phyloP scores from a whole-genome alignment of 2,113 vertebrate genomes.

The Ceuthmochares aereus region DNA sequence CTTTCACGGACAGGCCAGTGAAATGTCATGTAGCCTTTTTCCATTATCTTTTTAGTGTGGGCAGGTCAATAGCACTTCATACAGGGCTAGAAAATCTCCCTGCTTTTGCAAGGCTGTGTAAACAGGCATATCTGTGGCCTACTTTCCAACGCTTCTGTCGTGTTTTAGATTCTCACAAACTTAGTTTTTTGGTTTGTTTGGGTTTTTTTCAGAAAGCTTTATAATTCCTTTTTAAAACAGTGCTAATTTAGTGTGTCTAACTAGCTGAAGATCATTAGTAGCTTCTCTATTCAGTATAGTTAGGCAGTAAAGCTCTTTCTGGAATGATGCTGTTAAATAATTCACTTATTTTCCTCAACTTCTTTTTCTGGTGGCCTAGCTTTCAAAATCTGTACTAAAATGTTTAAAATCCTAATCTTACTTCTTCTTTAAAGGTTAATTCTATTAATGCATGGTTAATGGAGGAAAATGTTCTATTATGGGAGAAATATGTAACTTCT shows the following conservation, averaged over 20 bases:
- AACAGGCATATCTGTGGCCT: background rate
- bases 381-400: background rate
- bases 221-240: constrained; percentile 1
- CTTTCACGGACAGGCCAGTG: background rate
- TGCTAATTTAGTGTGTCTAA: constrained; percentile 23
- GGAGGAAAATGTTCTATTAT: background rate
- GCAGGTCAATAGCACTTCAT: constrained; percentile 14
- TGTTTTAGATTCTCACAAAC: background rate
- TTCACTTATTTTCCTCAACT: background rate
- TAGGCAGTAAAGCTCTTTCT: constrained; percentile 15
- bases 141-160: background rate
- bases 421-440: constrained; percentile 6
- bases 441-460: background rate
- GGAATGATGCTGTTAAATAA: constrained; percentile 25
- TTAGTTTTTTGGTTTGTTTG: background rate
- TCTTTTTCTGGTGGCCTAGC: background rate
- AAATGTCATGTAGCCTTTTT: constrained; percentile 45
- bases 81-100: background rate
- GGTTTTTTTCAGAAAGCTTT: background rate
- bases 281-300: background rate
- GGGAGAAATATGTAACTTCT: background rate
- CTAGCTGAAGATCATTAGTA: constrained; percentile 35
- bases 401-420: constrained; percentile 7
- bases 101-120: constrained; percentile 13
- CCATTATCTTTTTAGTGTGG: background rate